Percentiles rank a stretch among this genome's conserved stretches.
phyloP scores from a whole-genome alignment of 2,888 invertebrate genomes.

The Euplexia lucipara region DNA sequence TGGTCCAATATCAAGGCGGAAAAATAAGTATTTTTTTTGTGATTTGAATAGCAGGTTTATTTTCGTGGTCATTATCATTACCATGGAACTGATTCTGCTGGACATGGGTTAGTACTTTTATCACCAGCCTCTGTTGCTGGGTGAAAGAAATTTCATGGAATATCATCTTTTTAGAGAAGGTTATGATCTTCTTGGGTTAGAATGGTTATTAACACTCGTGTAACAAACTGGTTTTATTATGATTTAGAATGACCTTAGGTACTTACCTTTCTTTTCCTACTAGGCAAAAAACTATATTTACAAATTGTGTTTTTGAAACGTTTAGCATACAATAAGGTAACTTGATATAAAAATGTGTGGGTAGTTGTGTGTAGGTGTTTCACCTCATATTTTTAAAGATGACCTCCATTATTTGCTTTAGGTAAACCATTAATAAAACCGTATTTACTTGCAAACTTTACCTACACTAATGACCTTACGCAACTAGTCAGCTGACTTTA shows the following conservation, averaged over 20 bases:
- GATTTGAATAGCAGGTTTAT: constrained; percentile 50
- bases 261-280: not conserved
- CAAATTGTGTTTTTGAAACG: constrained; percentile 10
- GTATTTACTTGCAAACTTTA: constrained; percentile 35
- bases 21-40: constrained; percentile 58
- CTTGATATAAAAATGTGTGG: constrained; percentile 23
- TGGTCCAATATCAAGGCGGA: constrained; percentile 61
- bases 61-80: constrained; percentile 61
- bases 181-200: no score
- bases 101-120: constrained; percentile 8
- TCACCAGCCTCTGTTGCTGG: not conserved
- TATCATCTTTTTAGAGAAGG: not conserved
- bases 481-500: constrained; percentile 45
- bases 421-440: constrained; percentile 24
- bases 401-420: constrained; percentile 20
- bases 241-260: no score
- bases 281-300: not conserved
- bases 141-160: not conserved
- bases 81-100: constrained; percentile 21
- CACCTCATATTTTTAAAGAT: constrained; percentile 22
- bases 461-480: constrained; percentile 14
- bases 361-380: constrained; percentile 28
- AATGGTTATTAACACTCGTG: no score
- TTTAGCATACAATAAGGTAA: constrained; percentile 5
- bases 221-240: no score